Base-by-base conservation (phyloP, 2,888 invertebrate species). In the Pterostichus madidus region DNA sequence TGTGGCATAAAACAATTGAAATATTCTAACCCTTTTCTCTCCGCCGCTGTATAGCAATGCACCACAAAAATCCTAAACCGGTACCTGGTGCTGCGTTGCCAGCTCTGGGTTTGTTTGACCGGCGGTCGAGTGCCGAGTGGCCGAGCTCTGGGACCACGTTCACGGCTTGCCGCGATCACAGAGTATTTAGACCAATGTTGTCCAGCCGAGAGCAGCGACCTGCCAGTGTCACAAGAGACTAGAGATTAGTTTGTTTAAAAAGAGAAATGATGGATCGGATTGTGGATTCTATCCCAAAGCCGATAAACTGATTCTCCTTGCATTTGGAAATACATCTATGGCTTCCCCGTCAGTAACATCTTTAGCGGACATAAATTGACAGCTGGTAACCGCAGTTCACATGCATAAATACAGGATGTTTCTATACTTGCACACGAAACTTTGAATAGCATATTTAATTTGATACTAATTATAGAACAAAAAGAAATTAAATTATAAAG, bases 1-100 rank as follows among this genome's bases (percentile, higher is more conserved):
- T 24, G 24, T 24, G 24, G 24, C 24, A 24, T 7, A 39, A 39
- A 49, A n/a, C 10, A 49, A 49, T 49, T 11, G 4, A 0, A 49
- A 13, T 49, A 49, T 11, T 5, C 4, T 49, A 6, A 11, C 49
- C 6, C 5, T 11, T 0, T 49, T n/a, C 49, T 13, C 64, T 64
- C 31, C 68, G 68, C 17, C 68, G 10, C 80, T 64, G 64, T 80
- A 15, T 17, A 75, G 7, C 6, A 4, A 44, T 56, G 80, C 76
- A 52, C 64, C 61, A 68, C n/a, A 75, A 83, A 80, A 83, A 83
- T 73, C 80, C 35, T 44, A 80, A 83, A 83, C 83, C 83, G 83
- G 83, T 83, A 83, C 83, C 80, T 56, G 68, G 46, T 32, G 75
- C 83, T 31, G 64, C 44, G 83, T 83, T 83, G 83, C 80, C 83